Evolutionary conservation across 37 sponge, comb jelly and placozoan genomes (phyloP).

Genomic region (Ianthella basta): DNA sequence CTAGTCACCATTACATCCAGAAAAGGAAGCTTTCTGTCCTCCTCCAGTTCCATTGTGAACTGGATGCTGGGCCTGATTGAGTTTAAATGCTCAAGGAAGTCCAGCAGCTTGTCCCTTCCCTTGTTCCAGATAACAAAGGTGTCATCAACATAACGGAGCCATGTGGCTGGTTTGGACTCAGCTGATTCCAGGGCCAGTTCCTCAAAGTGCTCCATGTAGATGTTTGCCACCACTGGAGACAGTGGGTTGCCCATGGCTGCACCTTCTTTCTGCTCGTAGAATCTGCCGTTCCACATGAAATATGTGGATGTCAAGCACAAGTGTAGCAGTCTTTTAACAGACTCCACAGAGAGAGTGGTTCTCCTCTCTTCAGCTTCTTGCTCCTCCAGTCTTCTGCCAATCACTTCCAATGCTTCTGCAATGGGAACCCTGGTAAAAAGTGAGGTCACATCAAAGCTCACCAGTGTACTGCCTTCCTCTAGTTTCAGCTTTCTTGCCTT

Average conservation of each 20-base stretch:
- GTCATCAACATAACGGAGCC: background rate
- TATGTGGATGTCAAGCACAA: background rate
- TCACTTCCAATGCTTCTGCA: background rate
- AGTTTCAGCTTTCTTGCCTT: background rate
- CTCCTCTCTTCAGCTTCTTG: background rate
- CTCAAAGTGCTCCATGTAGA: no score
- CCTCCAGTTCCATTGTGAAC: no score
- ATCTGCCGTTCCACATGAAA: background rate
- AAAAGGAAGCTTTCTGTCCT: no score
- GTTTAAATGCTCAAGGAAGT: no score
- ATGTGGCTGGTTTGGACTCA: background rate
- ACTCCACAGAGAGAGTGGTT: background rate
- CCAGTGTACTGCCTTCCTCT: background rate
- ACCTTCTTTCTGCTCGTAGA: slow-evolving; percentile 6
- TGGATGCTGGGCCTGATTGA: no score
- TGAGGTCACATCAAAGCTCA: slow-evolving; percentile 9
- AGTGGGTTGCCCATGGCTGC: slow-evolving; percentile 28
- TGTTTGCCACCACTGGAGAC: slow-evolving; percentile 26
- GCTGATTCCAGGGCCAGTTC: background rate
- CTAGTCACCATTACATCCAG: no score
- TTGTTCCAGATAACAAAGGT: background rate
- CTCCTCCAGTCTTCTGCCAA: background rate
- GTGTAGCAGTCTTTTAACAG: background rate
- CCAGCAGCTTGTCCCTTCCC: no score
- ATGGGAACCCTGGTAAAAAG: slow-evolving; percentile 20